Conservation (phyloP, 2,113 vertebrate genomes). For the Clupea harengus region DNA sequence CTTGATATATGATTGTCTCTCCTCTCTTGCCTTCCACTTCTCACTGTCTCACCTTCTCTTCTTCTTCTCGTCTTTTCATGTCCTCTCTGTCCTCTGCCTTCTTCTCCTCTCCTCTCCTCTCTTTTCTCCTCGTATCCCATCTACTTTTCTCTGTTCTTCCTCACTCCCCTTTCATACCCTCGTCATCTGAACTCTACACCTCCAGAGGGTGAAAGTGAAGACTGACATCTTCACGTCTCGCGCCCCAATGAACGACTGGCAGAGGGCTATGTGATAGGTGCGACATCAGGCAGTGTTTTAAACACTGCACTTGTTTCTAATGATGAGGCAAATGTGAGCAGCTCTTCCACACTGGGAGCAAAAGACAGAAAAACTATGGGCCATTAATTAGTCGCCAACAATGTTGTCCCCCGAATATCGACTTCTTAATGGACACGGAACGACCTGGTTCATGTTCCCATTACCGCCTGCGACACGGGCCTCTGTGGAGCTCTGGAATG, state of each 20-base stretch:
- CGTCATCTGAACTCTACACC: background rate
- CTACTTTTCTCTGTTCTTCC: background rate
- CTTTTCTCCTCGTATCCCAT: background rate
- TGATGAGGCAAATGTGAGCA: slow-evolving; percentile 60
- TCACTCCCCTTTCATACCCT: background rate
- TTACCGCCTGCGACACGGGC: slow-evolving; percentile 66
- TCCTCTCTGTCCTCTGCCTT: background rate
- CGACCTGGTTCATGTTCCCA: slow-evolving; percentile 71
- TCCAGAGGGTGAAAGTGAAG: background rate
- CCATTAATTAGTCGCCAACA: slow-evolving; percentile 76
- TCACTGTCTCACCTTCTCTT: slow-evolving; percentile 14
- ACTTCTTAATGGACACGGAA: slow-evolving; percentile 77
- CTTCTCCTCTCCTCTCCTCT: background rate
- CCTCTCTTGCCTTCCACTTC: slow-evolving; percentile 43
- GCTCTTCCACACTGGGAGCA: slow-evolving; percentile 65
- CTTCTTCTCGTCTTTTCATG: background rate
- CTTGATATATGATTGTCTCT: background rate
- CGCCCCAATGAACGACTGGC: background rate
- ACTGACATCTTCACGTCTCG: background rate
- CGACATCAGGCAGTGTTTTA: background rate
- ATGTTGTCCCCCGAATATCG: slow-evolving; percentile 69
- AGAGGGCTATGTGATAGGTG: background rate
- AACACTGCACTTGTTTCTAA: slow-evolving; percentile 46
- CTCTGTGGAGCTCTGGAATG: slow-evolving; percentile 59
- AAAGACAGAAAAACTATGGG: slow-evolving; percentile 34